Conservation (phyloP, 2,888 invertebrate species). For the Coronaproctus castanopsis region DNA sequence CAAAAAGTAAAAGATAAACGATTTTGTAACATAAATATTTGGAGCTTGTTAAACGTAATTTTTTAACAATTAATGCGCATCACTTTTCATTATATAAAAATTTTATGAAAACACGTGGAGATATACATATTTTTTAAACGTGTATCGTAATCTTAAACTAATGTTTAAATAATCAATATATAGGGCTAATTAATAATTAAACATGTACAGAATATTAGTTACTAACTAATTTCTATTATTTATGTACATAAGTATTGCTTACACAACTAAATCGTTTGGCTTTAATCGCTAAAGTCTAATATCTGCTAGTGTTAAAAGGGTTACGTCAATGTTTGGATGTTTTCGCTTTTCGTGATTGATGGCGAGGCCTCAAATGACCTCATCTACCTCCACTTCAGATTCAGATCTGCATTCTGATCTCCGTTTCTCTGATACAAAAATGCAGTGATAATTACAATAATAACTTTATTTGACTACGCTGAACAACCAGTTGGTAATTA, state of each 20-base stretch:
- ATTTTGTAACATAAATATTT: no score
- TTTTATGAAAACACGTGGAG: no score
- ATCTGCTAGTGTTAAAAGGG: background rate
- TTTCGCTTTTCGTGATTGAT: background rate
- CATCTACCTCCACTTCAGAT: background rate
- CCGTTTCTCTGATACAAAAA: background rate
- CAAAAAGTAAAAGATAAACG: no score
- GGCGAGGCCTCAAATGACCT: background rate
- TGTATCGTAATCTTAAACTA: background rate
- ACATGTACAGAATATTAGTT: no score
- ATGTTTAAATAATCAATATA: background rate
- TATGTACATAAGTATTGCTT: background rate
- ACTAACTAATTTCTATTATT: background rate
- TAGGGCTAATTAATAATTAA: background rate
- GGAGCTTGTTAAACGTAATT: no score
- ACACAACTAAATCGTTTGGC: background rate
- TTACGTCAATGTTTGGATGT: background rate
- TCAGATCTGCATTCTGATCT: background rate
- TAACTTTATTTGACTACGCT: background rate
- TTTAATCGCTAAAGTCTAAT: constrained; percentile 2
- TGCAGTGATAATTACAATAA: background rate
- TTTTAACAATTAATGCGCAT: no score
- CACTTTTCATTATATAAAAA: no score
- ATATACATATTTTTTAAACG: no score
- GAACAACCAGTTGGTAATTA: background rate